Percentiles rank a stretch among this genome's conserved stretches.
Evolutionary conservation across 2,797 vertebrate genomes (phyloP).

Genomic region (Echiichthys vipera): DNA sequence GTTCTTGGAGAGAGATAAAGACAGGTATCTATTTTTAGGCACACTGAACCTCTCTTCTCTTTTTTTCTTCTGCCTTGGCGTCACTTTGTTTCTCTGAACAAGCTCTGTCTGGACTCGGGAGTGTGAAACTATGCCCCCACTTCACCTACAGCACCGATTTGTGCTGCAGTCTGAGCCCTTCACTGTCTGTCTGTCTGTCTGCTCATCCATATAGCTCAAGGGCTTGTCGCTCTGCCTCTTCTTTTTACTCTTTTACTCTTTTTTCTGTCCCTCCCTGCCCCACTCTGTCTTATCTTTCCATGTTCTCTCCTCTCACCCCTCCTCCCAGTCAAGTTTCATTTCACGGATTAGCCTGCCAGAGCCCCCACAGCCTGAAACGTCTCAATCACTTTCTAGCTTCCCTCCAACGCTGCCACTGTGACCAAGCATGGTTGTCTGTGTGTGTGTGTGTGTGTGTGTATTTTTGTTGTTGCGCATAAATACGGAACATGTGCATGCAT

Average conservation of each 20-base stretch:
- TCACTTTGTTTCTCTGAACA: slow-evolving; percentile 42
- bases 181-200: slow-evolving; percentile 53
- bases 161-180: slow-evolving; percentile 37
- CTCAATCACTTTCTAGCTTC: slow-evolving; percentile 76
- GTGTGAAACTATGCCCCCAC: slow-evolving; percentile 48
- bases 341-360: slow-evolving; percentile 80
- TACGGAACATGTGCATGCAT: slow-evolving; percentile 30
- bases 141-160: slow-evolving; percentile 66
- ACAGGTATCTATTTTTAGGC: slow-evolving; percentile 43
- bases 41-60: not conserved
- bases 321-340: slow-evolving; percentile 82
- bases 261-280: slow-evolving; percentile 43
- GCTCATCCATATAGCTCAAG: slow-evolving; percentile 70
- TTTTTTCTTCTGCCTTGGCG: slow-evolving; percentile 29
- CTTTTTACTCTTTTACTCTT: slow-evolving; percentile 31
- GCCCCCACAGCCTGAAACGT: slow-evolving; percentile 79
- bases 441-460: slow-evolving; percentile 2
- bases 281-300: slow-evolving; percentile 72
- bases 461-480: slow-evolving; percentile 36
- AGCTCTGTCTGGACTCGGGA: slow-evolving; percentile 44
- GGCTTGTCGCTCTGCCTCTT: slow-evolving; percentile 64
- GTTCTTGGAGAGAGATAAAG: not conserved
- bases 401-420: slow-evolving; percentile 46
- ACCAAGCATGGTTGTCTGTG: slow-evolving; percentile 22
- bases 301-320: slow-evolving; percentile 73